Conservation (phyloP, 1,140 invertebrate species). For the Zaprionus davidi region DNA sequence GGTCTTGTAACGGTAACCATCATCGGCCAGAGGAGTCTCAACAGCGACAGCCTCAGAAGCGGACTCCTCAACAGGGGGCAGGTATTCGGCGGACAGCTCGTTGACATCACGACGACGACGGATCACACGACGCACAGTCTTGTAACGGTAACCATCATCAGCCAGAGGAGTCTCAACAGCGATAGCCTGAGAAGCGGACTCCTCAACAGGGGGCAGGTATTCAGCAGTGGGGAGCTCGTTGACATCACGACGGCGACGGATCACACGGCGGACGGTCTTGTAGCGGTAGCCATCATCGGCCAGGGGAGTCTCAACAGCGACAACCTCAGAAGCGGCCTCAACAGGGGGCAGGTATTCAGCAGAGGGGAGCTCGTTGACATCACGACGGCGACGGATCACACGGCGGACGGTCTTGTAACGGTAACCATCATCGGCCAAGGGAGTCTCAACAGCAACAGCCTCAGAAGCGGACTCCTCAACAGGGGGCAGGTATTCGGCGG, state of each 20-base stretch:
- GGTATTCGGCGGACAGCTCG: constrained; percentile 24
- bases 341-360: constrained; percentile 60
- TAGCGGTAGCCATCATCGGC: constrained; percentile 80
- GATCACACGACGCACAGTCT: constrained; percentile 62
- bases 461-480: constrained; percentile 39
- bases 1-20: constrained; percentile 69
- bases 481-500: constrained; percentile 65
- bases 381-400: constrained; percentile 65
- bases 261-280: constrained; percentile 72
- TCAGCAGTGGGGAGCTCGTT: constrained; percentile 59
- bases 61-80: constrained; percentile 38
- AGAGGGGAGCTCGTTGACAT: constrained; percentile 59
- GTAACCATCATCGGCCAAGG: constrained; percentile 70
- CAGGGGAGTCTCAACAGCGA: constrained; percentile 34
- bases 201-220: constrained; percentile 61
- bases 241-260: constrained; percentile 74
- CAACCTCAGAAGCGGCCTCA: background rate
- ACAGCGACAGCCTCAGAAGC: constrained; percentile 37
- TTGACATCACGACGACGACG: constrained; percentile 69
- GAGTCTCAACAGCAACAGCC: constrained; percentile 32
- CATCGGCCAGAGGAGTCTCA: constrained; percentile 52
- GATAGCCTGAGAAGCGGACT: constrained; percentile 33
- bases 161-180: constrained; percentile 44
- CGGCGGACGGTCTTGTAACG: constrained; percentile 72
- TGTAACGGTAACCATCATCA: constrained; percentile 78